phyloP scores from a whole-genome alignment of 2,797 vertebrate genomes.

The Tinamus major region DNA sequence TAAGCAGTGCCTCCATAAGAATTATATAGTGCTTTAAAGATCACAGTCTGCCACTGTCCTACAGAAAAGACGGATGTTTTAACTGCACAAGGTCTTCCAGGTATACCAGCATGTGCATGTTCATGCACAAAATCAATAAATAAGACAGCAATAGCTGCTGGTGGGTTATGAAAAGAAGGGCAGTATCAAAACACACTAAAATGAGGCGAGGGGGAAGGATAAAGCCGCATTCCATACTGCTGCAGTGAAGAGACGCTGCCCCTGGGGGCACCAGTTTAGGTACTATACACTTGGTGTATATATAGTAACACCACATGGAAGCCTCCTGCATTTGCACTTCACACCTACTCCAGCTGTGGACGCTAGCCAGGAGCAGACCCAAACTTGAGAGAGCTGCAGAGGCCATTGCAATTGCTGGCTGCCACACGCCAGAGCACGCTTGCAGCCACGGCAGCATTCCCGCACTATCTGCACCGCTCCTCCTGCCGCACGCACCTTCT shows the following conservation, averaged over 20 bases:
- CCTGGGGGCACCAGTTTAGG: not conserved
- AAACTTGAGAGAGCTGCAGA: constrained; percentile 33
- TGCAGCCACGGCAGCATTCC: constrained; percentile 46
- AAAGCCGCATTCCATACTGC: not conserved
- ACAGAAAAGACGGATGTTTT: constrained; percentile 49
- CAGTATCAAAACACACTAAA: not conserved
- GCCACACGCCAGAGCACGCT: constrained; percentile 42
- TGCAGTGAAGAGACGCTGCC: not conserved
- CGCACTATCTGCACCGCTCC: not conserved
- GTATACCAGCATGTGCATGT: not conserved
- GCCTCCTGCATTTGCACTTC: not conserved
- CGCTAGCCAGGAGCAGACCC: constrained; percentile 1
- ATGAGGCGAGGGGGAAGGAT: not conserved
- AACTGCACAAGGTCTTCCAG: constrained; percentile 39
- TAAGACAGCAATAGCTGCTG: not conserved
- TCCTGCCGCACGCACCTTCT: fast-evolving
- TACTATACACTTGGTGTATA: not conserved
- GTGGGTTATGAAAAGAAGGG: not conserved
- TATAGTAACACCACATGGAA: not conserved
- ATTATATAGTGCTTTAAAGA: not conserved
- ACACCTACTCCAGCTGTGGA: constrained; percentile 30
- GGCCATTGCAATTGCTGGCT: constrained; percentile 34
- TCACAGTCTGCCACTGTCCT: not conserved
- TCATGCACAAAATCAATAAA: not conserved
- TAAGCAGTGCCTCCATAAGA: constrained; percentile 15